Evolutionary conservation across 2,888 invertebrate genomes (phyloP), one percentile per base, ranked within the genome.

Genomic region (Listrodromus nycthemerus): DNA sequence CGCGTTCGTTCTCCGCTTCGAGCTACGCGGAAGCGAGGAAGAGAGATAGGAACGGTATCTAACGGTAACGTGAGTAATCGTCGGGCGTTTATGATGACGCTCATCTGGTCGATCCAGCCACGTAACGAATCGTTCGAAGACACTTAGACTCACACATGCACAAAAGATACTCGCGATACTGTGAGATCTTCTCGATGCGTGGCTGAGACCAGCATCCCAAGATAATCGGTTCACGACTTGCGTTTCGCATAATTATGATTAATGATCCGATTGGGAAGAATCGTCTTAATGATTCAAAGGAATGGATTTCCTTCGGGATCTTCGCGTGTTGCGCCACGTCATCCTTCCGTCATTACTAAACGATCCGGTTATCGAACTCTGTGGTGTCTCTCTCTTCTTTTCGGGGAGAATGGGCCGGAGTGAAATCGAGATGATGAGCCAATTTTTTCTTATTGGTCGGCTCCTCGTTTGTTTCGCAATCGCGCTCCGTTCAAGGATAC

Each of bases 31-130:
- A 24, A 24, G 41, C n/a, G 63, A 77, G 58, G 63, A 48, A 80
- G 37, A 48, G 50, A 66, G 61, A 76, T 69, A 74, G 21, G 48
- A 66, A 66, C 19, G 27, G 67, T 24, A 50, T 58, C 87, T 91
- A 91, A 91, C 91, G 91, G 91, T 89, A 91, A 87, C 89, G 89
- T 91, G 91, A 91, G 91, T 91, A 91, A 91, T 90, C 90, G 90
- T 85, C 82, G 84, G 67, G 66, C 70, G 58, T 70, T 27, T 61
- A 82, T 83, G 80, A 84, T 79, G 84, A 81, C 78, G 84, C 75
- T 65, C 69, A 33, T 83, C 77, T 73, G 48, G 69, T 70, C 84
- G 80, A 77, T 71, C 37, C 41, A 66, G 77, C 67, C 83, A 85
- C 75, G 82, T 73, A 79, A 67, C 76, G 55, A 65, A 71, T 66